These are phyloP conservation scores for Lepus townsendii DNA, from an alignment of 2,797 vertebrate genomes.

Conservation along the genomic window DNA sequence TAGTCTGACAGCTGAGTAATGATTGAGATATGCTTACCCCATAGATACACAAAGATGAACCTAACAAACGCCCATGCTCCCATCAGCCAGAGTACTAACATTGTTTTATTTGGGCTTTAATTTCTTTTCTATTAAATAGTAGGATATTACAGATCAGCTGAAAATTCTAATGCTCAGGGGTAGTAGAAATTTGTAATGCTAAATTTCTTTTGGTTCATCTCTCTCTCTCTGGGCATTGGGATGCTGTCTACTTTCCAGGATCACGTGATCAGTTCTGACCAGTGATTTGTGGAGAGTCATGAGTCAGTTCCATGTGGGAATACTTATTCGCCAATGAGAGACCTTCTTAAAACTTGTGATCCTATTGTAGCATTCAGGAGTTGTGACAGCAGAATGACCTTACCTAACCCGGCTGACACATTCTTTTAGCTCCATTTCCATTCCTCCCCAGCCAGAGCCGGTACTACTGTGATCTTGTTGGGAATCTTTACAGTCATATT, in stretches of 20 bases:
- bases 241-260: background rate
- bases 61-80: background rate
- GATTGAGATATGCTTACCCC: background rate
- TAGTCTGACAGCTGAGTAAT: background rate
- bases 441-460: background rate
- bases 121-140: constrained; percentile 17
- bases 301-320: background rate
- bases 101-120: background rate
- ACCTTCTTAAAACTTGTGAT: background rate
- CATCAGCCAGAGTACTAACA: constrained; percentile 1
- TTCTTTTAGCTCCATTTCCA: background rate
- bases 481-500: background rate
- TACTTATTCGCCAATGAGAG: background rate
- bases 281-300: background rate
- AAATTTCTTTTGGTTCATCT: background rate
- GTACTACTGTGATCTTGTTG: background rate
- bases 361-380: background rate
- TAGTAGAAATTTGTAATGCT: background rate
- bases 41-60: background rate
- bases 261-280: background rate
- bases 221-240: background rate
- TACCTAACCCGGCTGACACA: background rate
- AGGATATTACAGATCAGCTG: background rate
- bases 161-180: background rate
- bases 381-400: background rate